Percentiles rank a stretch among this genome's conserved stretches.
Evolutionary conservation across 2,888 invertebrate genomes (phyloP).

Genomic region (Erannis defoliaria): DNA sequence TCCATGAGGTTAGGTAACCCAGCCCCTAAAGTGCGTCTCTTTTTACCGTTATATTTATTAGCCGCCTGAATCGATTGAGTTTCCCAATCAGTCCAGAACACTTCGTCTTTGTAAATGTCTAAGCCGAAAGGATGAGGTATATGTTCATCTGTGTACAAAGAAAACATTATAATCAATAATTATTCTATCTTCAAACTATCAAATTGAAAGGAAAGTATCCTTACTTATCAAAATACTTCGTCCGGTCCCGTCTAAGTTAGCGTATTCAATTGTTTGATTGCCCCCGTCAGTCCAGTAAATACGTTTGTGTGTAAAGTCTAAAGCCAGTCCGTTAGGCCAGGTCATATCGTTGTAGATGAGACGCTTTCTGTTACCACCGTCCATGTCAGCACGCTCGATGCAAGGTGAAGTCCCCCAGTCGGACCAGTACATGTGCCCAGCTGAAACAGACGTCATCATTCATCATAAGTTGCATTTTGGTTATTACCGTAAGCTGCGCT

Average conservation of each 20-base stretch:
- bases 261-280: conserved; percentile 92
- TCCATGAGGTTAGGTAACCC: conserved; percentile 94
- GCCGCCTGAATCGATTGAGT: conserved; percentile 92
- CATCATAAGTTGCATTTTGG: too few species aligned
- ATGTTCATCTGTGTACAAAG: conserved; percentile 77
- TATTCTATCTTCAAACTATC: neutral
- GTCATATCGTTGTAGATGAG: conserved; percentile 90
- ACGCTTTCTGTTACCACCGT: conserved; percentile 90
- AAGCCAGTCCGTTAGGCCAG: conserved; percentile 95
- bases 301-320: conserved; percentile 90
- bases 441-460: conserved; percentile 60
- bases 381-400: conserved; percentile 96
- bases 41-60: conserved; percentile 90
- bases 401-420: conserved; percentile 94
- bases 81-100: conserved; percentile 96
- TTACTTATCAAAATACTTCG: conserved; percentile 89
- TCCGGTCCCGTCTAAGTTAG: conserved; percentile 91
- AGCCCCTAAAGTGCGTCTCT: conserved; percentile 88
- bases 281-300: conserved; percentile 96
- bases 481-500: too few species aligned
- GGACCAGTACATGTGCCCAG: conserved; percentile 95
- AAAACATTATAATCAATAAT: conserved; percentile 1
- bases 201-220: conserved; percentile 32
- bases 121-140: conserved; percentile 94
- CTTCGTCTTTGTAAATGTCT: conserved; percentile 91